These are phyloP conservation scores for Margarornis squamiger DNA, from an alignment of 2,797 vertebrate genomes.

Conservation along the genomic window DNA sequence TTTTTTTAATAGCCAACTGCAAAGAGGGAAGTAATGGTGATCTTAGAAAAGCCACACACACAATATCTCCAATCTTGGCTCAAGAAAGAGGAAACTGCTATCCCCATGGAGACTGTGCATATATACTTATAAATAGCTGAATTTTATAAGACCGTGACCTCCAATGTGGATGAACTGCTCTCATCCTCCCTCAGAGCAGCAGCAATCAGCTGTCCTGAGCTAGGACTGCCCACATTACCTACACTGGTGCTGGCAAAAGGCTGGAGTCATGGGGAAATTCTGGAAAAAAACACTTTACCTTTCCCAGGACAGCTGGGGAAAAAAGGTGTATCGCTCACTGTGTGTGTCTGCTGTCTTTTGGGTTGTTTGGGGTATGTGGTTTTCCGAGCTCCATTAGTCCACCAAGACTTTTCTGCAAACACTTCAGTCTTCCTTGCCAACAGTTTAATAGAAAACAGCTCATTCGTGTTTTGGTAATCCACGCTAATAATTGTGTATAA, in stretches of 20 bases:
- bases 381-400: not conserved
- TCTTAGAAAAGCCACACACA: not conserved
- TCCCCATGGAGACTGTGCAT: rapidly evolving
- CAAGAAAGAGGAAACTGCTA: not conserved
- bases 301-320: not conserved
- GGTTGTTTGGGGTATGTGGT: not conserved
- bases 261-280: not conserved
- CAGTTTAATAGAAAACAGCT: not conserved
- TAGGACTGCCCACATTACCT: rapidly evolving
- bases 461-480: conserved; percentile 6
- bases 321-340: rapidly evolving
- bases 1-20: not conserved
- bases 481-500: not conserved
- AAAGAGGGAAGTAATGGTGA: not conserved
- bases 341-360: not conserved
- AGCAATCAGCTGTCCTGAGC: not conserved
- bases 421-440: not conserved
- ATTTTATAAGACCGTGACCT: rapidly evolving
- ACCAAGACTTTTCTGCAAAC: not conserved
- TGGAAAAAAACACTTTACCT: not conserved
- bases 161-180: not conserved
- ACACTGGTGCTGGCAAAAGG: not conserved
- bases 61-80: not conserved
- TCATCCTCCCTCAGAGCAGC: not conserved
- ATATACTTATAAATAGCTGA: not conserved